Conservation (phyloP, 2,797 vertebrate species). For the Gymnodraco acuticeps region DNA sequence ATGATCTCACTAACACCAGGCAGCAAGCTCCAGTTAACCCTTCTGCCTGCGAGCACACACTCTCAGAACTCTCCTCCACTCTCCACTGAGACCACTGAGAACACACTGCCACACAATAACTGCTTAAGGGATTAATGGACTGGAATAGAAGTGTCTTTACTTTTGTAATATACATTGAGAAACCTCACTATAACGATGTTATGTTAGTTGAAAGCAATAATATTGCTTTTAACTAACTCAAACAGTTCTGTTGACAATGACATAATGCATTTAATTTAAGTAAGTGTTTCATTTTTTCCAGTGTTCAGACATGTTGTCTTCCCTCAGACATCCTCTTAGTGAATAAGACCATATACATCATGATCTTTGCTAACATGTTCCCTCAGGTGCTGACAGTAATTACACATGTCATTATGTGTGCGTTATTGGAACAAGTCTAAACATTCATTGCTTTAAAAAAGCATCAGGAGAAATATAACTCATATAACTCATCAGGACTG, state of each 20-base stretch:
- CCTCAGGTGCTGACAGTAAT: neutral
- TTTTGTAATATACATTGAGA: too few species aligned
- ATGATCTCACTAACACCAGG: slow-evolving; percentile 1
- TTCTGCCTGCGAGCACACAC: slow-evolving; percentile 1
- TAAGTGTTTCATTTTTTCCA: too few species aligned
- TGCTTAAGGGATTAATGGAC: neutral
- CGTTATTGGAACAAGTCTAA: neutral
- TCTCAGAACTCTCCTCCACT: neutral
- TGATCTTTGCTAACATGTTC: neutral
- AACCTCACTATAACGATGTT: too few species aligned
- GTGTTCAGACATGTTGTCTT: too few species aligned
- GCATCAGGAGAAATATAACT: neutral
- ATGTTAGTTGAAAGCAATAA: too few species aligned
- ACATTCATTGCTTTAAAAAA: neutral
- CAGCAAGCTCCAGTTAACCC: slow-evolving; percentile 7
- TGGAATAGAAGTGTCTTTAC: too few species aligned
- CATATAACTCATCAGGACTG: too few species aligned
- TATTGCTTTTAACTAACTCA: too few species aligned
- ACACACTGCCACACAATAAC: slow-evolving; percentile 8
- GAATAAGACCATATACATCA: too few species aligned
- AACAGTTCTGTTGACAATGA: too few species aligned
- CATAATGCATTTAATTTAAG: too few species aligned
- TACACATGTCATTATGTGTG: neutral
- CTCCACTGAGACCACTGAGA: neutral
- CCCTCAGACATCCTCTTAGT: too few species aligned